Evolutionary conservation across 2,888 invertebrate genomes (phyloP), one percentile per base, ranked within the genome.

Genomic region (Melanchra persicariae): DNA sequence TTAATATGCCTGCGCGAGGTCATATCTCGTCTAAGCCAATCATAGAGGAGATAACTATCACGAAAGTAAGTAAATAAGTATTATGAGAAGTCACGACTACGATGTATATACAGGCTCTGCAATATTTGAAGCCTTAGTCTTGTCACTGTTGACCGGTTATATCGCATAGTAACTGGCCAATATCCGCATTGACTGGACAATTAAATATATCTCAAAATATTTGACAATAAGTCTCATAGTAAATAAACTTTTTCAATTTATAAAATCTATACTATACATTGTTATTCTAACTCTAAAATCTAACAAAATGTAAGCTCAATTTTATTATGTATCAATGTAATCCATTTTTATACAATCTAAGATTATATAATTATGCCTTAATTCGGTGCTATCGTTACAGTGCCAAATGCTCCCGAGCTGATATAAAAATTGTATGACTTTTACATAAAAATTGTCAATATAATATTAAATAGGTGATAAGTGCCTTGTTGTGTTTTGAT

Each of bases 401-500:
- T 89, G 89, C 89, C 89, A 88, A 87, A 88, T 49, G 77, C 72
- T 73, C 61, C 75, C 70, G 70, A 83, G 84, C 81, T 83, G 60
- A 63, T 75, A 65, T 74, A 40, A 68, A 80, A 83, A 70, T 71
- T 84, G 71, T 84, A 68, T 84, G 81, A 85, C 87, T 74, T 84
- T 87, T 86, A 79, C 81, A 79, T 79, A 67, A 81, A 75, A 83
- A 62, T 77, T 85, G 77, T 76, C 84, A 83, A 82, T 81, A 78
- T 81, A 73, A 78, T 84, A 83, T 84, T 81, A 86, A 76, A 77
- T 75, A 85, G 85, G 77, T 87, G 83, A 72, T 87, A 91, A 90
- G 93, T 92, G 93, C 92, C 93, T 94, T 93, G 93, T 94, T 92
- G 90, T 94, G 90, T 93, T 91, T 91, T 85, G 81, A 79, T 86